Base-by-base conservation (phyloP, 2,113 vertebrate species). In the Uria aalge region DNA sequence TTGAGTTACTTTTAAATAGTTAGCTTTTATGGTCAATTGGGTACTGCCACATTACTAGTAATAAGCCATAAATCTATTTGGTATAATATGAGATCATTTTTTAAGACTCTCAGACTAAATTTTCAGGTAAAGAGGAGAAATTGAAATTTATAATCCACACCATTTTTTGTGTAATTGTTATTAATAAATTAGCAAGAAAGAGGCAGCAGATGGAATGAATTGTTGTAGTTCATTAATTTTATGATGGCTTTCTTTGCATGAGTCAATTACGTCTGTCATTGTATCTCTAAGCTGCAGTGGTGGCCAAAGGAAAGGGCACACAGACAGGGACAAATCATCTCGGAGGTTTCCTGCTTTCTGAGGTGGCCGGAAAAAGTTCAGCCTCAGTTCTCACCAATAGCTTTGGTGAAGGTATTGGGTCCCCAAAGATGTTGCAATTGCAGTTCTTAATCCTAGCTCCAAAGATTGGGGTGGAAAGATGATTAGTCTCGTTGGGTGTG, bases 161-260 rank as follows among this genome's bases (percentile, higher is more conserved):
- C 91, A 90, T 79, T 98, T 97, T 98, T 96, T 82, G 94, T 97
- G 96, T 98, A 98, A 98, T 98, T 97, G 96, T 98, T 98, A 98
- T 97, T 98, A 98, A 98, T 98, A 98, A 98, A 98, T 98, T 98
- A 98, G 95, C 88, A 94, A 97, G 94, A 86, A 97, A 97, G 84
- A 93, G 87, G 88, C 92, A 98, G 96, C 94, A 93, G 97, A 98
- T 96, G 53, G 95, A 88, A 97, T 97, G 92, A 97, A 98, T 98
- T 98, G 91, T 97, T 98, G 91, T 96, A 97, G 97, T 97, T 98
- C 96, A 97, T 98, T 98, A 98, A 97, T 98, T 96, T 96, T 92
- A 97, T 91, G 93, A 96, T 97, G 96, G 85, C 89, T 98, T 95
- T 97, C 85, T 98, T 97, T 97, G 95, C 88, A 92, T 94, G 95